Evolutionary conservation across 2,888 invertebrate species (phyloP).

Genomic region (Hymenopus coronatus): DNA sequence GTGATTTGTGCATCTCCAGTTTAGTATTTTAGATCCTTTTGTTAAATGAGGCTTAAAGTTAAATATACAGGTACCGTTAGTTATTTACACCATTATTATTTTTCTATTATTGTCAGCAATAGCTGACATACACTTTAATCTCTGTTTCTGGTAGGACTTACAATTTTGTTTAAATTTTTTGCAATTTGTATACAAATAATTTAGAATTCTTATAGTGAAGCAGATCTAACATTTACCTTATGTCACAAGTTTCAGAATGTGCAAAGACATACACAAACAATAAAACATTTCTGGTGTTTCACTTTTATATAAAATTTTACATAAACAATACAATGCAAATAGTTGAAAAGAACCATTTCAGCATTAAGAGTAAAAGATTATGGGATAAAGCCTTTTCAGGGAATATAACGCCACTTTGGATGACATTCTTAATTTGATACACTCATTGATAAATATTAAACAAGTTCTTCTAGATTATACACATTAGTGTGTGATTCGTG

Average conservation of each 20-base stretch:
- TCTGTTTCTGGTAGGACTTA: background rate
- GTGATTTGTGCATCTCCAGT: background rate
- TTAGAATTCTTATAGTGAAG: background rate
- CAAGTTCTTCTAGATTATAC: too few species aligned
- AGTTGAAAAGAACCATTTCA: too few species aligned
- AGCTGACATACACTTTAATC: background rate
- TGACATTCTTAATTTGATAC: too few species aligned
- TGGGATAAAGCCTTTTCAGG: too few species aligned
- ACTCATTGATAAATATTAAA: too few species aligned
- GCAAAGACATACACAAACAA: background rate
- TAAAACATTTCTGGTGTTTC: background rate
- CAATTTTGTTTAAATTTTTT: background rate
- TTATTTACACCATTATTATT: background rate
- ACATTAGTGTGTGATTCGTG: too few species aligned
- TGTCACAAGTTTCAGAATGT: background rate
- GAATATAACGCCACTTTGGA: too few species aligned
- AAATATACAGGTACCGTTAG: background rate
- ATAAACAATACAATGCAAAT: too few species aligned
- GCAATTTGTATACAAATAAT: background rate
- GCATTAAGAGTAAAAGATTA: too few species aligned
- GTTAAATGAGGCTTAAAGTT: background rate
- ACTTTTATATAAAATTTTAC: background rate
- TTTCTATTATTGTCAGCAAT: background rate
- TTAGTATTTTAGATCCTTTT: background rate
- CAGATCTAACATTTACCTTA: background rate